A percentile compares a stretch with the other conserved stretches of the same genome.
Conservation (phyloP, 1,140 invertebrate genomes). For the Zaprionus tsacasi region DNA sequence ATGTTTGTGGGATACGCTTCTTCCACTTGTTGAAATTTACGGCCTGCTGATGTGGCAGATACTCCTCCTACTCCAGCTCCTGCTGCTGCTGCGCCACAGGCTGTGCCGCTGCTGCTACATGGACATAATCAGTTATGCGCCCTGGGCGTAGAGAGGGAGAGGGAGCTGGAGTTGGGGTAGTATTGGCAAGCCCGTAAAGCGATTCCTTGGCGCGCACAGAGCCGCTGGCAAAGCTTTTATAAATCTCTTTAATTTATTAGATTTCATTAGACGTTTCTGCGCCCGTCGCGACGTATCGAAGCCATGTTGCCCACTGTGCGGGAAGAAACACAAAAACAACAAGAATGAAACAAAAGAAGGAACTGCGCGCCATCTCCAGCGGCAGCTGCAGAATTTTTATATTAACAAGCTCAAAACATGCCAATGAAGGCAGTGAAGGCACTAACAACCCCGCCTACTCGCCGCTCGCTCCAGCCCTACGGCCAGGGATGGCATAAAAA, state of each 20-base stretch:
- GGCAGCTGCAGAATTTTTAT: slow-evolving; percentile 60
- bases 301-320: slow-evolving; percentile 21
- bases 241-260: slow-evolving; percentile 81
- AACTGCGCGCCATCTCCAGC: background rate
- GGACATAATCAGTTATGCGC: slow-evolving; percentile 62
- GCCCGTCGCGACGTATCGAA: slow-evolving; percentile 46
- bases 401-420: slow-evolving; percentile 75
- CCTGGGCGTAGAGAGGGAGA: background rate
- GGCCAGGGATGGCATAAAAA: slow-evolving; percentile 52
- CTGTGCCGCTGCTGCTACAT: slow-evolving; percentile 41
- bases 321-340: slow-evolving; percentile 1
- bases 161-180: background rate
- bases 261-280: slow-evolving; percentile 76
- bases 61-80: background rate
- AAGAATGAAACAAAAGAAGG: background rate
- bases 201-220: slow-evolving; percentile 2
- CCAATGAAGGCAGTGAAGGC: slow-evolving; percentile 23
- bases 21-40: slow-evolving; percentile 63
- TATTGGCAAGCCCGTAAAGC: background rate
- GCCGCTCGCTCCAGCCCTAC: background rate
- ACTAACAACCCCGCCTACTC: background rate
- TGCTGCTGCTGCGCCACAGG: slow-evolving; percentile 56
- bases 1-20: slow-evolving; percentile 1
- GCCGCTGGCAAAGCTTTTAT: slow-evolving; percentile 65
- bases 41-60: slow-evolving; percentile 37